These are phyloP conservation scores for Psammodynastes pulverulentus DNA, from an alignment of 2,113 vertebrate species.

Conservation along the genomic window DNA sequence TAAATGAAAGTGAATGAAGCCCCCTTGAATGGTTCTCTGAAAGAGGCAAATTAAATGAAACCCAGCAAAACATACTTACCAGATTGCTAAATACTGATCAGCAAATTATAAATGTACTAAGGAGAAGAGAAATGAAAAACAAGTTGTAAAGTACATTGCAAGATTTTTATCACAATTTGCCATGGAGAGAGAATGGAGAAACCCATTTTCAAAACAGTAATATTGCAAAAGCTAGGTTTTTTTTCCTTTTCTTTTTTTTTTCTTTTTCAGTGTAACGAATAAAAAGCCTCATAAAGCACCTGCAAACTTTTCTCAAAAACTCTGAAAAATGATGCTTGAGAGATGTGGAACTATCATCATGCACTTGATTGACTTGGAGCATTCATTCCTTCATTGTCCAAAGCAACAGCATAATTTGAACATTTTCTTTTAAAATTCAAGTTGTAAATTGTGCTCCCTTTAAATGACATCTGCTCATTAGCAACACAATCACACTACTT, in stretches of 20 bases:
- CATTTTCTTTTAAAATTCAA: slow-evolving; percentile 17
- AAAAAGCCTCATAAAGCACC: slow-evolving; percentile 14
- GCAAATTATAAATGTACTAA: slow-evolving; percentile 2
- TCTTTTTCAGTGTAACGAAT: background rate
- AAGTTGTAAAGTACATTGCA: slow-evolving; percentile 1
- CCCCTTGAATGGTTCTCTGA: slow-evolving; percentile 13
- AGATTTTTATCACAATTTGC: background rate
- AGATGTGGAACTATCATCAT: background rate
- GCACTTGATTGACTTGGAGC: background rate
- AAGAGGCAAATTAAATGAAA: slow-evolving; percentile 20
- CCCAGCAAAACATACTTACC: slow-evolving; percentile 5
- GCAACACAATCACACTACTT: slow-evolving; percentile 21
- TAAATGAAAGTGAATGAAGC: slow-evolving; percentile 20
- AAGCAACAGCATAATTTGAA: background rate
- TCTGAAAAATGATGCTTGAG: slow-evolving; percentile 5
- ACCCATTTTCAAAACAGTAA: background rate
- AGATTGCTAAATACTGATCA: slow-evolving; percentile 7
- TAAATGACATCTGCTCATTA: slow-evolving; percentile 30
- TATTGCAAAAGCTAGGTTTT: background rate
- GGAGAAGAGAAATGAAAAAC: background rate
- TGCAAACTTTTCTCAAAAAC: slow-evolving; percentile 11
- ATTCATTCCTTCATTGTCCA: slow-evolving; percentile 10
- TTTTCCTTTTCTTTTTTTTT: background rate
- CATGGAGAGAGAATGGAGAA: background rate
- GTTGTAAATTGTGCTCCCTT: slow-evolving; percentile 21